A percentile compares a stretch with the other conserved stretches of the same genome.
Conservation (phyloP, 2,113 vertebrate genomes). For the Glaucomys volans region DNA sequence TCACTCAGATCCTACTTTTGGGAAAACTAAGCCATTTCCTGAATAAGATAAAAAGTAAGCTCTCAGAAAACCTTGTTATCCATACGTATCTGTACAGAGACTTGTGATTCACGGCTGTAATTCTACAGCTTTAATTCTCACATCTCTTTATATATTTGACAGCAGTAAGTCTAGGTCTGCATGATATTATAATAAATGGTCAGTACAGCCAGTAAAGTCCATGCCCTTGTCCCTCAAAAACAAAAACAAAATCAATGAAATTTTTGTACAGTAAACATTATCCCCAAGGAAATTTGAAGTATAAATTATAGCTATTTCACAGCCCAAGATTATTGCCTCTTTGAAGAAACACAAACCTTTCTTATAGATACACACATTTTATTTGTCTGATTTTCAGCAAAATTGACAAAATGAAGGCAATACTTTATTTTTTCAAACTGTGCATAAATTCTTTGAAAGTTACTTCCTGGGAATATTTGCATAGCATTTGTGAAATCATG, state of each 20-base stretch:
- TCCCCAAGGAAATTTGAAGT: neutral
- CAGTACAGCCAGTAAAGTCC: slow-evolving; percentile 1
- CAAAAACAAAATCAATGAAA: slow-evolving; percentile 31
- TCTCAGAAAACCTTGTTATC: slow-evolving; percentile 24
- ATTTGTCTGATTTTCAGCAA: slow-evolving; percentile 29
- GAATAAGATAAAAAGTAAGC: slow-evolving; percentile 54
- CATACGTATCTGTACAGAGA: neutral
- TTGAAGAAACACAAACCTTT: slow-evolving; percentile 46
- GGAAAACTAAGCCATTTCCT: slow-evolving; percentile 62
- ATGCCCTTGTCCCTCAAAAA: neutral
- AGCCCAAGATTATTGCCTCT: neutral
- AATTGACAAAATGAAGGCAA: slow-evolving; percentile 1
- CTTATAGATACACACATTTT: neutral
- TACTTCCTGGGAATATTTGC: slow-evolving; percentile 9
- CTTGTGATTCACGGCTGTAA: slow-evolving; percentile 39
- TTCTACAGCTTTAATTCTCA: slow-evolving; percentile 60
- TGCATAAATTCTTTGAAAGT: neutral
- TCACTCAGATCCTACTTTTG: slow-evolving; percentile 56
- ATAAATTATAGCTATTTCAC: neutral
- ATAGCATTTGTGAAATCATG: neutral
- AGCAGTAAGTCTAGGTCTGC: neutral
- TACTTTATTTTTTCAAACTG: neutral
- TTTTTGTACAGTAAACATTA: slow-evolving; percentile 34
- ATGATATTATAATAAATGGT: slow-evolving; percentile 10
- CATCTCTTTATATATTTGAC: slow-evolving; percentile 19